Conservation (phyloP, 2,888 invertebrate genomes). For the Hedya salicella region DNA sequence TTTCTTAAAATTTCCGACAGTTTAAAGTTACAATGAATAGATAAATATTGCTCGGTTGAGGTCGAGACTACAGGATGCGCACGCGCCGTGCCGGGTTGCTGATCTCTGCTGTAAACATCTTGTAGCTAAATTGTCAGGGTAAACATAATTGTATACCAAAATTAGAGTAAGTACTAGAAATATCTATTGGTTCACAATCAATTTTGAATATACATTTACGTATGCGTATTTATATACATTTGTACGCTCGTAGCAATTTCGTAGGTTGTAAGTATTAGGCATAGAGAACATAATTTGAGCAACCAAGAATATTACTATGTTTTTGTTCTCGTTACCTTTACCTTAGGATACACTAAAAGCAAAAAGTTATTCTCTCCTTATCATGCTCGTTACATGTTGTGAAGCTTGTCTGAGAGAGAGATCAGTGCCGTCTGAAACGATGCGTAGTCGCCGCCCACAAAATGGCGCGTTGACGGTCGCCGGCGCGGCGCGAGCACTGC, state of each 20-base stretch:
- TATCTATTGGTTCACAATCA: too few species aligned
- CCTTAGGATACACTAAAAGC: conserved; percentile 46
- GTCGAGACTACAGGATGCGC: too few species aligned
- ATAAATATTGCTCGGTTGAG: neutral
- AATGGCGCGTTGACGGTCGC: conserved; percentile 64
- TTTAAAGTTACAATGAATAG: too few species aligned
- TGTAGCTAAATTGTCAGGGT: conserved; percentile 55
- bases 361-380: conserved; percentile 56
- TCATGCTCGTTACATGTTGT: conserved; percentile 58
- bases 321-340: neutral
- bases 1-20: too few species aligned
- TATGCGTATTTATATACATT: too few species aligned
- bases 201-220: too few species aligned
- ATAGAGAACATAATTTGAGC: too few species aligned
- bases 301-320: neutral
- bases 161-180: too few species aligned
- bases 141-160: too few species aligned
- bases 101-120: conserved; percentile 68
- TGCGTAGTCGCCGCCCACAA: conserved; percentile 72
- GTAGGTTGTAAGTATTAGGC: neutral
- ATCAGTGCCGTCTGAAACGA: conserved; percentile 48
- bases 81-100: conserved; percentile 58
- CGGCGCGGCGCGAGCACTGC: conserved; percentile 44
- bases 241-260: neutral
- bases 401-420: conserved; percentile 59